Evolutionary conservation across 2,797 vertebrate genomes (phyloP).

Genomic region (Pteropus rufus): DNA sequence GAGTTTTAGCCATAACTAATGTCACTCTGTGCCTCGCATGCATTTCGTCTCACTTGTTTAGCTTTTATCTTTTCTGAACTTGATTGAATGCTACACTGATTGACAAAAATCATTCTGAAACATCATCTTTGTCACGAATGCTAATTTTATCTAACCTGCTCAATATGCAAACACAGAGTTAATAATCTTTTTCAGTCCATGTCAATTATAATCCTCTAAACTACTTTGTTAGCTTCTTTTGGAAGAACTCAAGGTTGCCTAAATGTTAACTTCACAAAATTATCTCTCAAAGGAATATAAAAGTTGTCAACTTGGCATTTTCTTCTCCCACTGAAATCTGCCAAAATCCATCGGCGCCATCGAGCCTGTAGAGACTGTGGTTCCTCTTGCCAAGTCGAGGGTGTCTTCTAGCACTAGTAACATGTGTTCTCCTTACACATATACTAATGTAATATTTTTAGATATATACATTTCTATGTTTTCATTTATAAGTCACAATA

Average conservation of each 20-base stretch:
- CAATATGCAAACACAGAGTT: background rate
- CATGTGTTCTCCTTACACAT: background rate
- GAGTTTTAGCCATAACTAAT: background rate
- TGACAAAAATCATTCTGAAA: background rate
- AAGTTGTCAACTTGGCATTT: conserved; percentile 27
- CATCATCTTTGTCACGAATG: background rate
- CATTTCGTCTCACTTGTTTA: background rate
- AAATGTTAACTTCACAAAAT: conserved; percentile 1
- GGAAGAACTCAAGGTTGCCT: background rate
- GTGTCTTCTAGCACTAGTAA: background rate
- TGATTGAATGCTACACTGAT: background rate
- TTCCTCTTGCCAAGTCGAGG: background rate
- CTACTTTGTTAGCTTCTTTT: background rate
- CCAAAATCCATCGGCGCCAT: background rate
- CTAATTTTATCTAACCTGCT: background rate
- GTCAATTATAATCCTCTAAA: background rate
- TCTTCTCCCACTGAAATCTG: conserved; percentile 24
- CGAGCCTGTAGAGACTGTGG: background rate
- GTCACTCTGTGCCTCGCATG: background rate
- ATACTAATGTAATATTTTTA: background rate
- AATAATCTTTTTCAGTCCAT: background rate
- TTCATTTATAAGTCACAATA: background rate
- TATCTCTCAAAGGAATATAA: background rate
- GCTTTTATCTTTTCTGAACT: background rate
- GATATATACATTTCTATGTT: background rate